Conservation (phyloP, 2,888 invertebrate genomes). For the Pachliopta kotzebuea region DNA sequence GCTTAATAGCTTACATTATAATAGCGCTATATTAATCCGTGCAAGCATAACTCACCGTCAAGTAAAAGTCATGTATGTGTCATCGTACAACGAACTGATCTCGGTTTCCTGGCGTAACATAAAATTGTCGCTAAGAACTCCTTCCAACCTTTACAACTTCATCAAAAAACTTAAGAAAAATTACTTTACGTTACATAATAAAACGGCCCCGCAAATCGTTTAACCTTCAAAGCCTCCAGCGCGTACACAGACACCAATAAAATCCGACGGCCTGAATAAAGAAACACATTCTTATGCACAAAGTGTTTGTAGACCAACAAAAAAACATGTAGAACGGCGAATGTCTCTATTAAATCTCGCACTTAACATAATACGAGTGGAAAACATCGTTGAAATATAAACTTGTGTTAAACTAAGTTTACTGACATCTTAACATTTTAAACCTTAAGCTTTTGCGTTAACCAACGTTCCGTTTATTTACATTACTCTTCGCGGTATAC, state of each 20-base stretch:
- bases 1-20: too few relatives aligned
- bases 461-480: neutral
- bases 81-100: neutral
- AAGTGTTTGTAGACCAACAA: constrained; percentile 54
- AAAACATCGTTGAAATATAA: constrained; percentile 64
- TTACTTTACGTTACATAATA: constrained; percentile 7
- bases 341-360: constrained; percentile 70
- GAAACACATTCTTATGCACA: constrained; percentile 48
- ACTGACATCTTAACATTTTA: constrained; percentile 49
- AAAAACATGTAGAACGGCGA: constrained; percentile 44
- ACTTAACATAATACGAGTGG: constrained; percentile 42
- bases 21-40: too few relatives aligned
- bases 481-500: neutral
- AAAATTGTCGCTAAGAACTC: neutral
- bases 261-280: constrained; percentile 29
- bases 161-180: neutral
- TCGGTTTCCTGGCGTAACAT: neutral
- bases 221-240: constrained; percentile 24
- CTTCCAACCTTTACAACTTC: neutral
- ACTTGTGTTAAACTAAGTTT: constrained; percentile 71
- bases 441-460: neutral
- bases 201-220: constrained; percentile 7
- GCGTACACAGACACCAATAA: constrained; percentile 22
- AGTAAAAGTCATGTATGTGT: too few relatives aligned
- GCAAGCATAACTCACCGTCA: too few relatives aligned